Base-by-base conservation (phyloP, 30 jellyfish, hydroid and myxozoan species). In the Clytia hemisphaerica region DNA sequence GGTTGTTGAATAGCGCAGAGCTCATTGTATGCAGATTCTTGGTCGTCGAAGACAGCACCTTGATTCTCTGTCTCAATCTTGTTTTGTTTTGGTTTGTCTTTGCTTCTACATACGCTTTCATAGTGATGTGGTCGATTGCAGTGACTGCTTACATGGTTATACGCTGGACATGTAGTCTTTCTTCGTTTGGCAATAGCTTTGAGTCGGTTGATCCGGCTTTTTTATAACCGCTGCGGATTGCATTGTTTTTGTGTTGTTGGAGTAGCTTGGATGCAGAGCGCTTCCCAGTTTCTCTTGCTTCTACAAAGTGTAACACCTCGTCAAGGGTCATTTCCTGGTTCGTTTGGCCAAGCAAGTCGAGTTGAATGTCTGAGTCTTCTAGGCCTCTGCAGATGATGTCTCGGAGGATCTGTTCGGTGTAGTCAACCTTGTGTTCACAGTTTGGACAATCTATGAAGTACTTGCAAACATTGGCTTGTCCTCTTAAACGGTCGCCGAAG, bases 391-490 rank as follows among this genome's bases (percentile, higher is more conserved):
- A 15, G 14, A 63, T 30, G 76, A 37, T 31, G 46, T 63, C 72
- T 30, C 71, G 28, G 4, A 63, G 70, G 73, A 63, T 34, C 25
- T 32, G 27, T 6, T 63, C 76, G 6, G 72, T 63, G 29, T 63
- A 63, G 71, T 37, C 38, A 4, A 34, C 72, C 18, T 12, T 10
- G 60, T 53, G 15, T 4, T 14, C 26, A 34, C 76, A 63, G 26
- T 32, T 15, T 4, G 76, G 76, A 35, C 76, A 63, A 18, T 31
- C 26, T 6, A 28, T 29, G 32, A 12, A 4, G 76, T 10, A 63
- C 38, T 63, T 63, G 72, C 76, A 63, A 9, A 63, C n/a, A 70
- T 35, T 31, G 14, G 76, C 76, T 34, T 63, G 76, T 31, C 70
- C 71, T 12, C 72, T 6, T 4, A 22, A 58, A 14, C 76, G 76